Percentiles rank a stretch among this genome's conserved stretches.
Evolutionary conservation across 2,888 invertebrate species (phyloP).

Genomic region (Muschampia plurimacula): DNA sequence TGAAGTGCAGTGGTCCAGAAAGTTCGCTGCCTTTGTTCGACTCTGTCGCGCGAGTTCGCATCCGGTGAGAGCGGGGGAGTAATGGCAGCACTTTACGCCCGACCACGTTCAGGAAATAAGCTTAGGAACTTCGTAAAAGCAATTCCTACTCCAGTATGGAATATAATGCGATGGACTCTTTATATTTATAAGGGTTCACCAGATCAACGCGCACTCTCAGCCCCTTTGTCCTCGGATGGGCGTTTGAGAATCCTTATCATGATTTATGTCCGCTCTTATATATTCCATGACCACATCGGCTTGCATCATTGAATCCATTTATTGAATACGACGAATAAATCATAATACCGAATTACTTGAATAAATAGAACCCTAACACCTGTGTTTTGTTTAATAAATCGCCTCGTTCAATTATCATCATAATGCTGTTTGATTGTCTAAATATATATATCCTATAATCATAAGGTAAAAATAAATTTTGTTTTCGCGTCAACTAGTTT

Average conservation of each 20-base stretch:
- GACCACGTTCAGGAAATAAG: conserved; percentile 83
- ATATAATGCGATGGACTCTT: conserved; percentile 81
- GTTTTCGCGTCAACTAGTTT: not conserved
- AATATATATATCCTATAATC: not conserved
- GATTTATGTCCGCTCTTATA: conserved; percentile 33
- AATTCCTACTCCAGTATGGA: conserved; percentile 81
- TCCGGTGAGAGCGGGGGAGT: conserved; percentile 59
- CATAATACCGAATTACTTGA: not conserved
- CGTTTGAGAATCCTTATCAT: conserved; percentile 18
- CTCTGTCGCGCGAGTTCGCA: conserved; percentile 51
- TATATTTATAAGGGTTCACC: conserved; percentile 82
- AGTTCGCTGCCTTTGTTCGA: conserved; percentile 70
- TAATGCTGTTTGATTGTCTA: not conserved
- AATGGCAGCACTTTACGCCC: conserved; percentile 84
- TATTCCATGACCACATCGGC: not conserved
- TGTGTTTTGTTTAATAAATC: conserved; percentile 1
- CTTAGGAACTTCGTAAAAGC: conserved; percentile 85
- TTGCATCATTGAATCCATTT: conserved; percentile 12
- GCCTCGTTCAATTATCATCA: not conserved
- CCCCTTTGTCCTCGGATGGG: conserved; percentile 15
- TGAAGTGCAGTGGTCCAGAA: conserved; percentile 72
- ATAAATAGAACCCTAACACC: conserved; percentile 2
- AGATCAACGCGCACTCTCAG: conserved; percentile 55
- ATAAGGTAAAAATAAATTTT: not conserved
- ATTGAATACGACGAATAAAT: conserved; percentile 9